Percentiles rank a stretch among this genome's conserved stretches.
phyloP scores from a whole-genome alignment of 2,113 vertebrate species.

The Daphoenositta chrysoptera region DNA sequence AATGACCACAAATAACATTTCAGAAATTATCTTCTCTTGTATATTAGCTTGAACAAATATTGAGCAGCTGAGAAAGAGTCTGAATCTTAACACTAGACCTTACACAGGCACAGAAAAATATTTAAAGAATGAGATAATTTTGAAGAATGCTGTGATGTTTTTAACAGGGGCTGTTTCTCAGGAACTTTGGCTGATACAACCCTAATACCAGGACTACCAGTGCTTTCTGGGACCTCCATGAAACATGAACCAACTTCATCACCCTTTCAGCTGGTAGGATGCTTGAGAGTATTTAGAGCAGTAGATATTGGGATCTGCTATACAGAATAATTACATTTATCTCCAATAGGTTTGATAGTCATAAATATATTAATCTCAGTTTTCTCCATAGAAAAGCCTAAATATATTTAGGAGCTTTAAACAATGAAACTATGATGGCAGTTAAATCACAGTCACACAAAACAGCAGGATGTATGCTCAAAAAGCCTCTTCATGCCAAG shows the following conservation, averaged over 20 bases:
- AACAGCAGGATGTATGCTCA: not conserved
- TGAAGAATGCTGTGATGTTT: not conserved
- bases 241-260: not conserved
- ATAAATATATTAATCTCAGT: not conserved
- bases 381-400: not conserved
- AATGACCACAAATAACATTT: not conserved
- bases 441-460: conserved; percentile 5
- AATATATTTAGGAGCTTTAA: not conserved
- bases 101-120: not conserved
- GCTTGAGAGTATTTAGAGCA: not conserved
- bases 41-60: not conserved
- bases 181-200: not conserved
- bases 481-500: conserved; percentile 15
- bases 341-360: not conserved
- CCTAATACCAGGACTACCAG: not conserved
- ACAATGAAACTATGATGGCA: not conserved
- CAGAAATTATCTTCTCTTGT: not conserved
- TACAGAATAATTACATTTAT: not conserved
- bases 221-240: not conserved
- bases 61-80: not conserved
- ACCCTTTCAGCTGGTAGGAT: not conserved
- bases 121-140: not conserved
- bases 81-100: not conserved
- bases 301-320: not conserved
- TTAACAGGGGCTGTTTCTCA: not conserved